Evolutionary conservation across 2,888 invertebrate species (phyloP).

Genomic region (Hydrotaea diabolus): DNA sequence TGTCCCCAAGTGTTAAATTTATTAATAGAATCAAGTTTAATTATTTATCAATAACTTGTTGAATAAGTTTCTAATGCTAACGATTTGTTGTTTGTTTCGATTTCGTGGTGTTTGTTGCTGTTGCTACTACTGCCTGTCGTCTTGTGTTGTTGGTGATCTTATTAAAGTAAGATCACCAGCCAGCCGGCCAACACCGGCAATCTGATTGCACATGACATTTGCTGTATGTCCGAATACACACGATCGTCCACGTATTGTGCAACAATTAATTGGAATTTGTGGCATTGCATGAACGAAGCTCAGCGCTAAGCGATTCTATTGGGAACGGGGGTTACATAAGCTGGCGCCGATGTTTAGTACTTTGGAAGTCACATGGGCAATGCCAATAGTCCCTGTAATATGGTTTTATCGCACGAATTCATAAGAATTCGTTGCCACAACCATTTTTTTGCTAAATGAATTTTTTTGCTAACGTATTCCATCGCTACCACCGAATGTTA

Average conservation of each 20-base stretch:
- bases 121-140: background rate
- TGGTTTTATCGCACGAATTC: too few relatives aligned
- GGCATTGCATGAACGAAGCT: too few relatives aligned
- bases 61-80: slow-evolving; percentile 22
- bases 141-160: too few relatives aligned
- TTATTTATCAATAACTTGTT: slow-evolving; percentile 56
- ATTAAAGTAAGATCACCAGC: background rate
- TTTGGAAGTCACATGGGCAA: too few relatives aligned
- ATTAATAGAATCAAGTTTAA: slow-evolving; percentile 64
- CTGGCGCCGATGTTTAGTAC: background rate
- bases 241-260: background rate
- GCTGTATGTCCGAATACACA: too few relatives aligned
- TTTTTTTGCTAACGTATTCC: too few relatives aligned
- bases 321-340: too few relatives aligned
- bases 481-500: too few relatives aligned
- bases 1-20: slow-evolving; percentile 63
- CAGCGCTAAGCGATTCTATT: too few relatives aligned
- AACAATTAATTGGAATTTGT: background rate
- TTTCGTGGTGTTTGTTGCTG: slow-evolving; percentile 38
- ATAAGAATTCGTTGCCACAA: too few relatives aligned
- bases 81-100: slow-evolving; percentile 33
- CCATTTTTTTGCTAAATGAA: too few relatives aligned
- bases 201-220: background rate
- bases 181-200: background rate
- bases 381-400: too few relatives aligned